phyloP scores from a whole-genome alignment of 2,113 vertebrate genomes.

The Rhinolophus sinicus region DNA sequence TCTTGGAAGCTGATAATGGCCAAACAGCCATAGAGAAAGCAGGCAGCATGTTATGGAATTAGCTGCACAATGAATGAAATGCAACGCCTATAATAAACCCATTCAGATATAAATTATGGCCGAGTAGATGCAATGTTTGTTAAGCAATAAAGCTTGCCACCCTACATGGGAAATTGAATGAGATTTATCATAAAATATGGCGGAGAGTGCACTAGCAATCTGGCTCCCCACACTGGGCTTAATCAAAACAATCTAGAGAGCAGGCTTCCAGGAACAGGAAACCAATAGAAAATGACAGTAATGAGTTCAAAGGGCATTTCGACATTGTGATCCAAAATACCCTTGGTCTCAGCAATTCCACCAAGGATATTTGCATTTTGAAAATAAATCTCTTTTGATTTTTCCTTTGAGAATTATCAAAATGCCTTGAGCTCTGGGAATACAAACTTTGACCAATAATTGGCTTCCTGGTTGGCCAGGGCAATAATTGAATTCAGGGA shows the following conservation, averaged over 20 bases:
- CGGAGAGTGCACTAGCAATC: slow-evolving; percentile 81
- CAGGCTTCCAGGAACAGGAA: slow-evolving; percentile 82
- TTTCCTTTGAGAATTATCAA: slow-evolving; percentile 66
- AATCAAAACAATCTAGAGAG: slow-evolving; percentile 85
- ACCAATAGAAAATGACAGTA: slow-evolving; percentile 72
- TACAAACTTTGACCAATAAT: slow-evolving; percentile 80
- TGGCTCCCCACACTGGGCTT: slow-evolving; percentile 83
- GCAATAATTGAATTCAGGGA: slow-evolving; percentile 68
- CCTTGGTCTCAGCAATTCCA: slow-evolving; percentile 73
- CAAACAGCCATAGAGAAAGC: slow-evolving; percentile 86
- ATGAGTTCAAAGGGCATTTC: slow-evolving; percentile 80
- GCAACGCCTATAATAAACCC: slow-evolving; percentile 89
- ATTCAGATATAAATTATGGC: slow-evolving; percentile 91
- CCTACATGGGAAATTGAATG: slow-evolving; percentile 86
- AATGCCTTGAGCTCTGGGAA: slow-evolving; percentile 82
- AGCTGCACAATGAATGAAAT: slow-evolving; percentile 90
- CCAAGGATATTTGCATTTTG: slow-evolving; percentile 59
- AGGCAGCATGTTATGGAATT: slow-evolving; percentile 87
- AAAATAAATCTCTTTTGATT: slow-evolving; percentile 20
- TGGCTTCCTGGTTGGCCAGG: slow-evolving; percentile 70
- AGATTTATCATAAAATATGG: slow-evolving; percentile 89
- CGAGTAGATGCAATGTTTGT: slow-evolving; percentile 90
- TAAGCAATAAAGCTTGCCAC: slow-evolving; percentile 90
- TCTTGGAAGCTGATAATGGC: slow-evolving; percentile 88
- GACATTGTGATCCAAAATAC: slow-evolving; percentile 77